Conservation (phyloP, 2,113 vertebrate genomes). For the Amia ocellicauda region DNA sequence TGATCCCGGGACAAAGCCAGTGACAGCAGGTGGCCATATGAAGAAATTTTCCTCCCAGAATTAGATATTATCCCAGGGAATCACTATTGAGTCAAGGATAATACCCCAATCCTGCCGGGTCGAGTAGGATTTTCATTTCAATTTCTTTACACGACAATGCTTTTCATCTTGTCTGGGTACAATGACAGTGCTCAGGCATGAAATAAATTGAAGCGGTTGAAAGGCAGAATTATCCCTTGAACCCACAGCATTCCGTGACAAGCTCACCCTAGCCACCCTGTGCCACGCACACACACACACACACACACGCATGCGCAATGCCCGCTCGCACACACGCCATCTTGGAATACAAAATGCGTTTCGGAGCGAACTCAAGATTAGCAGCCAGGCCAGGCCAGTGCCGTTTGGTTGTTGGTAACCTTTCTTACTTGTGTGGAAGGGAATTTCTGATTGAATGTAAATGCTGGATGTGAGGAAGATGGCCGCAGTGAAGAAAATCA, state of each 20-base stretch:
- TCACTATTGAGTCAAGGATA: constrained; percentile 91
- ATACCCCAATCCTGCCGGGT: constrained; percentile 87
- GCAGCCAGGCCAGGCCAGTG: constrained; percentile 71
- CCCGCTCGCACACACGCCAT: constrained; percentile 41
- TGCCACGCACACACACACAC: constrained; percentile 6
- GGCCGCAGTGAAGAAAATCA: constrained; percentile 78
- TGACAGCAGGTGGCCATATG: constrained; percentile 86
- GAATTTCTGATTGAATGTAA: constrained; percentile 76
- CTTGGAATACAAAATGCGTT: constrained; percentile 68
- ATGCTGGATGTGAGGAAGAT: constrained; percentile 84
- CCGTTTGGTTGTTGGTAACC: constrained; percentile 79
- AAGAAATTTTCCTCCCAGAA: constrained; percentile 90
- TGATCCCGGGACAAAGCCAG: constrained; percentile 91
- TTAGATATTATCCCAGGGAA: constrained; percentile 94
- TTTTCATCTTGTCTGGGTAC: constrained; percentile 88
- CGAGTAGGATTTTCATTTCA: constrained; percentile 95
- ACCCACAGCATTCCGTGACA: constrained; percentile 76
- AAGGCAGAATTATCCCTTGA: constrained; percentile 89
- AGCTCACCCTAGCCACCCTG: constrained; percentile 17
- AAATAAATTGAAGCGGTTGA: constrained; percentile 94
- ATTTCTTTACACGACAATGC: constrained; percentile 93
- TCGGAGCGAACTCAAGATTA: constrained; percentile 76
- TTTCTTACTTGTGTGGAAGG: constrained; percentile 73
- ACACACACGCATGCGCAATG: constrained; percentile 7
- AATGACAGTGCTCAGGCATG: constrained; percentile 83